Percentiles rank a stretch among this genome's conserved stretches.
These are phyloP conservation scores for Trinorchestia longiramus DNA, from an alignment of 1,140 invertebrate species.

Conservation along the genomic window DNA sequence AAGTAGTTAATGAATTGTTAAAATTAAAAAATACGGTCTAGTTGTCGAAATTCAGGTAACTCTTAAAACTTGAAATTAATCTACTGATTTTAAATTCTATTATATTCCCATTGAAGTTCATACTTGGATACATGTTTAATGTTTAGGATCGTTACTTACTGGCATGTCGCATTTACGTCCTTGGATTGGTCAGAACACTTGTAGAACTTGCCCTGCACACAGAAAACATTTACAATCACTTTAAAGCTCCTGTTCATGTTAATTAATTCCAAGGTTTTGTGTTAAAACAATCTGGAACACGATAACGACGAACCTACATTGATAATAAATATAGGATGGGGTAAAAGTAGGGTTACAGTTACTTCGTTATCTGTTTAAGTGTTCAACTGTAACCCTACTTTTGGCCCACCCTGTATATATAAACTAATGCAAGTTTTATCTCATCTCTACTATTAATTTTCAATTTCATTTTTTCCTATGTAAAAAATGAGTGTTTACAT, in stretches of 20 bases:
- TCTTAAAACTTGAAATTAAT: neutral
- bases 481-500: no score
- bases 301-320: neutral
- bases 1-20: no score
- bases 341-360: no score
- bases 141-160: constrained; percentile 59
- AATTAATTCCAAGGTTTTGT: neutral
- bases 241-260: neutral
- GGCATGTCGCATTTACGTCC: constrained; percentile 67
- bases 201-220: constrained; percentile 72
- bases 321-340: no score
- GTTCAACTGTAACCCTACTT: no score
- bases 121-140: neutral
- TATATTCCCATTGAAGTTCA: neutral
- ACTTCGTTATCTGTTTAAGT: no score
- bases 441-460: no score
- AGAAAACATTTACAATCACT: constrained; percentile 68
- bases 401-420: no score
- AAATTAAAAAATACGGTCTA: no score
- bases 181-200: constrained; percentile 72
- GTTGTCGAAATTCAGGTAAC: no score
- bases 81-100: neutral
- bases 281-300: neutral
- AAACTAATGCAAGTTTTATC: neutral
- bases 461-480: no score